phyloP scores from a whole-genome alignment of 2,113 vertebrate genomes.

The Dicentrarchus labrax region DNA sequence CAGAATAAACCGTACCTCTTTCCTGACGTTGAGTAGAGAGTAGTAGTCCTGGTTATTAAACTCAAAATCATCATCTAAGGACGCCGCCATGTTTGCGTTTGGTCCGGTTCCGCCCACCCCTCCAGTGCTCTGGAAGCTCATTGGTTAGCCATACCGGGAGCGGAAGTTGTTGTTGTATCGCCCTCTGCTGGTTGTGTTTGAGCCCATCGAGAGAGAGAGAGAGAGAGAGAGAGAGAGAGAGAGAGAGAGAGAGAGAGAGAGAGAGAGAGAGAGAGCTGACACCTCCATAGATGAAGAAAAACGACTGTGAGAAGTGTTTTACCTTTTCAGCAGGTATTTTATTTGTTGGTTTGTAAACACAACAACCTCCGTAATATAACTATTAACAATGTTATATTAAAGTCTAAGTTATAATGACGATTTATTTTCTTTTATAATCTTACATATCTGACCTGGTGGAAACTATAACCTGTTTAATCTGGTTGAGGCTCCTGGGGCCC shows the following conservation, averaged over 20 bases:
- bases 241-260: neutral
- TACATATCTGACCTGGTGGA: too few relatives aligned
- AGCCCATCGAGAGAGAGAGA: neutral
- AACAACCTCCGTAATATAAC: neutral
- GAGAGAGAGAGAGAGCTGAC: neutral
- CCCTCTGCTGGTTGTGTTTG: conserved; percentile 48
- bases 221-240: too few relatives aligned
- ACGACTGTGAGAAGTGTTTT: neutral
- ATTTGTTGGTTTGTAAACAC: neutral
- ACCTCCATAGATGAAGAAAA: neutral
- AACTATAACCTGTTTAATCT: neutral
- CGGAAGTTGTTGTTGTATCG: conserved; percentile 22
- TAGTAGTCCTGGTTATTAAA: conserved; percentile 94
- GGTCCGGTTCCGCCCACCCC: conserved; percentile 77
- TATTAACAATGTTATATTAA: neutral
- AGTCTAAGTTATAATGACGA: neutral
- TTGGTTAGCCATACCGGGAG: conserved; percentile 45
- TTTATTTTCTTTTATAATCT: neutral
- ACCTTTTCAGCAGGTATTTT: neutral
- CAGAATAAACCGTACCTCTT: conserved; percentile 86
- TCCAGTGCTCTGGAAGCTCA: conserved; percentile 39
- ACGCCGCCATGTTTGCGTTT: conserved; percentile 93
- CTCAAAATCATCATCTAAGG: conserved; percentile 90
- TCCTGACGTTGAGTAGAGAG: conserved; percentile 92
- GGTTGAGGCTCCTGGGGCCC: neutral